A percentile compares a stretch with the other conserved stretches of the same genome.
phyloP scores from a whole-genome alignment of 2,888 invertebrate genomes.

The Acrocyrtus sp. region DNA sequence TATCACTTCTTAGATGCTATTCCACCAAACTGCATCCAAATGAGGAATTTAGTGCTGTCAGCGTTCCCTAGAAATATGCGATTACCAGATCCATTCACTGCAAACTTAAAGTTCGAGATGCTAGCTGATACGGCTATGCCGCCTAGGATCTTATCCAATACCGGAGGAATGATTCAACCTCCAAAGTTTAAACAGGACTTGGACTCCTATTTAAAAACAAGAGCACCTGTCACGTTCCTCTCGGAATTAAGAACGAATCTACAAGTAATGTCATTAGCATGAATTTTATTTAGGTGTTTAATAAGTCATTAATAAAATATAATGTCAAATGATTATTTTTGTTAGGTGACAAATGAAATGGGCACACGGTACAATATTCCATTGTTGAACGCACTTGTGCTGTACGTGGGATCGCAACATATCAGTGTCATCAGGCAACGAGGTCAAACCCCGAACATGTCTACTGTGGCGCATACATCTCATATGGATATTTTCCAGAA shows the following conservation, averaged over 20 bases:
- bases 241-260: constrained; percentile 91
- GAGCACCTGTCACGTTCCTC: constrained; percentile 94
- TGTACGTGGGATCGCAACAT: constrained; percentile 98
- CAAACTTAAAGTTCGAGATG: constrained; percentile 94
- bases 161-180: constrained; percentile 86
- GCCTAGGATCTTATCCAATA: constrained; percentile 90
- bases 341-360: constrained; percentile 78
- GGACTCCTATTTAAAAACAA: constrained; percentile 94
- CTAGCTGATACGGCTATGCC: constrained; percentile 87
- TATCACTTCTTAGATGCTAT: constrained; percentile 99
- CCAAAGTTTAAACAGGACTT: constrained; percentile 92
- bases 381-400: constrained; percentile 95
- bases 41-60: constrained; percentile 97
- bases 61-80: constrained; percentile 99
- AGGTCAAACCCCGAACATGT: constrained; percentile 92
- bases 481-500: constrained; percentile 99
- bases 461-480: constrained; percentile 97
- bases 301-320: not conserved
- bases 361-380: constrained; percentile 95
- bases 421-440: constrained; percentile 91
- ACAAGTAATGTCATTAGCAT: constrained; percentile 71
- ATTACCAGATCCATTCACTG: constrained; percentile 98
- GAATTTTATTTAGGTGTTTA: not conserved
- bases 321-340: constrained; percentile 10
- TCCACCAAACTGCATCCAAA: constrained; percentile 97